These are phyloP conservation scores for Bombylius major DNA, from an alignment of 2,888 invertebrate species.

Conservation along the genomic window DNA sequence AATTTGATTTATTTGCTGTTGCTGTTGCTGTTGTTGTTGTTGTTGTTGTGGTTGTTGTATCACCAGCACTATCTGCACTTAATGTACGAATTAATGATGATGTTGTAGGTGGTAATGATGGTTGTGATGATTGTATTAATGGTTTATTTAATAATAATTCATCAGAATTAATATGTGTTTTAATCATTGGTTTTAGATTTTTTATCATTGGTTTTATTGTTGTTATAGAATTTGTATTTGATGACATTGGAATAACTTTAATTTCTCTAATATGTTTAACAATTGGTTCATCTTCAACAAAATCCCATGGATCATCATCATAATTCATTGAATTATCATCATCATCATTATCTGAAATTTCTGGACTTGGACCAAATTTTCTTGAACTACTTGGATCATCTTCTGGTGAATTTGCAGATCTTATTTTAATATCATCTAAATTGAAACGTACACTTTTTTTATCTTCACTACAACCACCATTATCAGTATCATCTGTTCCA, in stretches of 20 bases:
- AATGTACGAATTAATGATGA: conserved; percentile 8
- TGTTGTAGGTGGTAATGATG: not conserved
- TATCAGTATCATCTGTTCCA: not conserved
- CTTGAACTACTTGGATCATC: conserved; percentile 24
- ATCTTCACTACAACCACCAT: conserved; percentile 45
- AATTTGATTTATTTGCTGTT: conserved; percentile 9
- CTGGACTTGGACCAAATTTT: conserved; percentile 25
- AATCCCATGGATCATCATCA: conserved; percentile 25
- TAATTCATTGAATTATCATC: conserved; percentile 23
- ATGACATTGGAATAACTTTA: conserved; percentile 30
- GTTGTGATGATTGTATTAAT: not conserved
- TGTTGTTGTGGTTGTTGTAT: not conserved
- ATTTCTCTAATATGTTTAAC: conserved; percentile 35
- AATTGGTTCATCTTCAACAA: conserved; percentile 20
- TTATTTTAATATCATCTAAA: conserved; percentile 29
- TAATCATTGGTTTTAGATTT: conserved; percentile 1
- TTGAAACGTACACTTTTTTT: conserved; percentile 63
- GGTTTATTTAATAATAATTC: not conserved
- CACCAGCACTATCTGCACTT: conserved; percentile 17
- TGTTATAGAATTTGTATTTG: not conserved
- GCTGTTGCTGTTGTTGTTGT: not conserved
- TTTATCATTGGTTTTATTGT: not conserved
- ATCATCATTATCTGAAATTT: conserved; percentile 25
- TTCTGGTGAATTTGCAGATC: conserved; percentile 21
- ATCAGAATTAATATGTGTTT: conserved; percentile 7